A percentile compares a stretch with the other conserved stretches of the same genome.
phyloP scores from a whole-genome alignment of 2,113 vertebrate genomes.

The Spilogale gracilis region DNA sequence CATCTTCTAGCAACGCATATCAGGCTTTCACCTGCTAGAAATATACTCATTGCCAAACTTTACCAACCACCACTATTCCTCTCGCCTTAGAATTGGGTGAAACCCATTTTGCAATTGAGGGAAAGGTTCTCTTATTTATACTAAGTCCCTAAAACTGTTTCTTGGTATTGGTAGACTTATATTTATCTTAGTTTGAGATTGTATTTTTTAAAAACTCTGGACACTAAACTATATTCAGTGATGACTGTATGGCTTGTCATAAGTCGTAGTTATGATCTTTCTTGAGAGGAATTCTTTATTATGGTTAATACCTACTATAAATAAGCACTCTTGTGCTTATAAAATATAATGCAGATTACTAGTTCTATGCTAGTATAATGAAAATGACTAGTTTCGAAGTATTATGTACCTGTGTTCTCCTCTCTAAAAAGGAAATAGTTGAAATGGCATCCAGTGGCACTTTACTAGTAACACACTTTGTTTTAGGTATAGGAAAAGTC shows the following conservation, averaged over 20 bases:
- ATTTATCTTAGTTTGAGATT: slow-evolving; percentile 57
- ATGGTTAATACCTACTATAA: slow-evolving; percentile 34
- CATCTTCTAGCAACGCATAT: not conserved
- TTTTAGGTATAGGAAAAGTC: slow-evolving; percentile 18
- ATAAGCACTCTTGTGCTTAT: slow-evolving; percentile 57
- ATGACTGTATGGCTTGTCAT: slow-evolving; percentile 46
- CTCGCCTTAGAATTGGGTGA: slow-evolving; percentile 6
- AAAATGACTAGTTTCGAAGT: slow-evolving; percentile 52
- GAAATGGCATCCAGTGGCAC: not conserved
- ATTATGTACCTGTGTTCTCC: slow-evolving; percentile 5
- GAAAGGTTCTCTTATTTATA: slow-evolving; percentile 18
- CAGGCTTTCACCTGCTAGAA: slow-evolving; percentile 16
- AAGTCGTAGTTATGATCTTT: slow-evolving; percentile 56
- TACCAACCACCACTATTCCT: not conserved
- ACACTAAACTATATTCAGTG: slow-evolving; percentile 52
- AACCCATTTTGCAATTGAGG: slow-evolving; percentile 9
- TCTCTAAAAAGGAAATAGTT: not conserved
- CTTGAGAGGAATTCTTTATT: slow-evolving; percentile 29
- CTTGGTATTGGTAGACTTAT: slow-evolving; percentile 50
- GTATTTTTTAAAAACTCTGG: slow-evolving; percentile 59
- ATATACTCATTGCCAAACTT: slow-evolving; percentile 39
- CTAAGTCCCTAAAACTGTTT: slow-evolving; percentile 55
- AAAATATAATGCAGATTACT: slow-evolving; percentile 57
- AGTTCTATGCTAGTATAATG: slow-evolving; percentile 43
- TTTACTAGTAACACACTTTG: not conserved